These are phyloP conservation scores for Metalampra italica DNA, from an alignment of 2,888 invertebrate genomes.

Conservation along the genomic window DNA sequence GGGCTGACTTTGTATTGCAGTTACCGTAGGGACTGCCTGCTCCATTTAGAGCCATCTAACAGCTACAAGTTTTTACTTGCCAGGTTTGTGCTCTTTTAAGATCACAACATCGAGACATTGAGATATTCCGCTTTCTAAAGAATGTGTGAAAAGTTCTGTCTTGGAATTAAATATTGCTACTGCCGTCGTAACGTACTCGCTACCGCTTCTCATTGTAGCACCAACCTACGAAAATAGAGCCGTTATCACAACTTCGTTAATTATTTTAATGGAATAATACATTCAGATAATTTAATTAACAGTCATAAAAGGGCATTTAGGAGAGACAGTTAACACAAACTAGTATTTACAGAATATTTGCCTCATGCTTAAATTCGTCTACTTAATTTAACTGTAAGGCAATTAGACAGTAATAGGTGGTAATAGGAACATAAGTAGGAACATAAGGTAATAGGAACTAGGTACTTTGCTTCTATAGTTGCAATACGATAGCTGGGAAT, in stretches of 20 bases:
- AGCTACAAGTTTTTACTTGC: background rate
- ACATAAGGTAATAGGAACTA: too few relatives aligned
- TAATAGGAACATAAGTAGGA: too few relatives aligned
- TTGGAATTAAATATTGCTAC: too few relatives aligned
- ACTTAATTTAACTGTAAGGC: background rate
- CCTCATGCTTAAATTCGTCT: background rate
- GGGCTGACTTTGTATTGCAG: conserved; percentile 34
- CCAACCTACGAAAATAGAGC: conserved; percentile 5
- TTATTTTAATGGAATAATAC: conserved; percentile 53
- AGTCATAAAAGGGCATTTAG: conserved; percentile 38
- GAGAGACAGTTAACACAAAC: conserved; percentile 23
- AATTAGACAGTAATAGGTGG: too few relatives aligned
- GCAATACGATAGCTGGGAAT: too few relatives aligned
- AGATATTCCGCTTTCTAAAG: background rate
- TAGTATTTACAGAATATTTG: conserved; percentile 5
- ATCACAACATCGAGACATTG: background rate
- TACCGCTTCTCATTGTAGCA: background rate
- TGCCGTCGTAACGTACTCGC: background rate
- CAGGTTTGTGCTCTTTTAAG: background rate
- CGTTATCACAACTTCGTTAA: conserved; percentile 40
- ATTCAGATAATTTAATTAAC: conserved; percentile 52
- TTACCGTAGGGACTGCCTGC: conserved; percentile 14
- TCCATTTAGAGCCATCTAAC: conserved; percentile 6
- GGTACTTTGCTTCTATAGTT: too few relatives aligned
- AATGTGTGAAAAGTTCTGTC: background rate